A percentile compares a stretch with the other conserved stretches of the same genome.
Evolutionary conservation across 30 jellyfish, hydroid and myxozoan species (phyloP).

Genomic region (Pseudorhiza aurosa): DNA sequence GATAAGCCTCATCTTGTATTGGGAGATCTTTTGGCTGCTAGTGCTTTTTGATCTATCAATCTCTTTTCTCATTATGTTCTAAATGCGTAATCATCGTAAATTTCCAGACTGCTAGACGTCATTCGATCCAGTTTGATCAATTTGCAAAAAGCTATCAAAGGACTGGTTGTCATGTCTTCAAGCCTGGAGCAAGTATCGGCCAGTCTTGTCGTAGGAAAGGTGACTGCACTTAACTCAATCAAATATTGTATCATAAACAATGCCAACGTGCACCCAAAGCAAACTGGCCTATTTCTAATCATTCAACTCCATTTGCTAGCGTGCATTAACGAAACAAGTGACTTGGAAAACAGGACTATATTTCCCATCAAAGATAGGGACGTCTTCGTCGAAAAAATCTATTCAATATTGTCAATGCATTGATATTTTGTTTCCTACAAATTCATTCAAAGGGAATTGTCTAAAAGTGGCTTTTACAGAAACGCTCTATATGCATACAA

Average conservation of each 20-base stretch:
- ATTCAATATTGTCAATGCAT: too few relatives aligned
- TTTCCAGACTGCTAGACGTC: slow-evolving; percentile 79
- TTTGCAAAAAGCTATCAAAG: slow-evolving; percentile 95
- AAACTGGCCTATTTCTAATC: neutral
- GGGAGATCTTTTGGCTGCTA: neutral
- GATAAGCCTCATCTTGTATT: neutral
- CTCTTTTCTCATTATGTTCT: neutral
- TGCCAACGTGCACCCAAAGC: too few relatives aligned
- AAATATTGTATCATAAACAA: too few relatives aligned
- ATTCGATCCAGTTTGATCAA: slow-evolving; percentile 92
- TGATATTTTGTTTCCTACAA: too few relatives aligned
- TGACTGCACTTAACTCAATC: too few relatives aligned
- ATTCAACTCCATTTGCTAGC: neutral
- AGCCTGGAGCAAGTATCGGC: slow-evolving; percentile 92
- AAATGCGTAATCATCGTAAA: neutral
- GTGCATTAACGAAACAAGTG: neutral
- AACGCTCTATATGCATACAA: too few relatives aligned
- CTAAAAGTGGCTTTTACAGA: too few relatives aligned
- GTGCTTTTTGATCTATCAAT: neutral
- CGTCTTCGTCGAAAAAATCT: too few relatives aligned
- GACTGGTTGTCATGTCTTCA: slow-evolving; percentile 95
- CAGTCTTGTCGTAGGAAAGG: slow-evolving; percentile 95
- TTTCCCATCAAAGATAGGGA: too few relatives aligned
- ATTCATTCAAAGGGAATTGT: too few relatives aligned
- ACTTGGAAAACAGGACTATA: too few relatives aligned